Conservation (phyloP, 2,113 vertebrate genomes). For the Elephantulus edwardii region DNA sequence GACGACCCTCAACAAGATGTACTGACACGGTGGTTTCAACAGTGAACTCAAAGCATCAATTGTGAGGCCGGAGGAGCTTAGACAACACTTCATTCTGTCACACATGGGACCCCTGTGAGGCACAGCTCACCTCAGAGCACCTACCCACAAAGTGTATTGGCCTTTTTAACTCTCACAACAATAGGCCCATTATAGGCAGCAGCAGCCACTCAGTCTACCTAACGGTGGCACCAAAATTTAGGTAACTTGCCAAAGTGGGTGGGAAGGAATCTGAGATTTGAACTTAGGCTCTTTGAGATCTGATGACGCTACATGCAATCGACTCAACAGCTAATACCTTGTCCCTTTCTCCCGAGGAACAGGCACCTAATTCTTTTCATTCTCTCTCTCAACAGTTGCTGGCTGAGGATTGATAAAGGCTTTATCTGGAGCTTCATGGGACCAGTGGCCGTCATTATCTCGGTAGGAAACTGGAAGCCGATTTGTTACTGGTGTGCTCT, state of each 20-base stretch:
- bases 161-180: background rate
- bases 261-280: background rate
- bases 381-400: slow-evolving; percentile 83
- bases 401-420: slow-evolving; percentile 75
- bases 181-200: background rate
- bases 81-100: background rate
- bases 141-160: background rate
- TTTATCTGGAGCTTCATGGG: slow-evolving; percentile 88
- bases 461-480: slow-evolving; percentile 78
- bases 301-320: background rate
- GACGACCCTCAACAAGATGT: too few species aligned
- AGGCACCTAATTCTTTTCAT: background rate
- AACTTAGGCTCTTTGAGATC: background rate
- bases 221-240: background rate
- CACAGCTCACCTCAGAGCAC: background rate
- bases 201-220: background rate
- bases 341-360: background rate
- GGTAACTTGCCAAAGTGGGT: background rate
- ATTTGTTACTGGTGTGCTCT: background rate
- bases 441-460: slow-evolving; percentile 82
- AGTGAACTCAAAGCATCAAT: too few species aligned
- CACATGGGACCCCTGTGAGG: background rate
- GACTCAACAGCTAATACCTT: background rate
- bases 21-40: too few species aligned
- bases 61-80: too few species aligned